phyloP scores from a whole-genome alignment of 2,888 invertebrate genomes.

The Chironomus tentans region DNA sequence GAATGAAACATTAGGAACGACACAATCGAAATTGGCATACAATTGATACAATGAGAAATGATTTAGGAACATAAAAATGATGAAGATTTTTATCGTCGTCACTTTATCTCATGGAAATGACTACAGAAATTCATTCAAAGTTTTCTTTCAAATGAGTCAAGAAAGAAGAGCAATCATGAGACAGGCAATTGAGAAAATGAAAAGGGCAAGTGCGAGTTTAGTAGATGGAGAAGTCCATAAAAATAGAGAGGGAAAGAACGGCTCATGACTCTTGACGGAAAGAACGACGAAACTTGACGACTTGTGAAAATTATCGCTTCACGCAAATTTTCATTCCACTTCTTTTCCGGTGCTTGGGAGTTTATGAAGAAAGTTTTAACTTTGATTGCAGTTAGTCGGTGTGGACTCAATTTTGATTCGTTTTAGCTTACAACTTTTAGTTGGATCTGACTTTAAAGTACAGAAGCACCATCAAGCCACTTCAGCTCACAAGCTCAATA shows the following conservation, averaged over 20 bases:
- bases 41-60: no score
- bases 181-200: neutral
- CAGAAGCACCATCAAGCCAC: no score
- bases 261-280: neutral
- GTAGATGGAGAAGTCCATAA: neutral
- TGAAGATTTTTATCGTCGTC: neutral
- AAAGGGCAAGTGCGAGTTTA: neutral
- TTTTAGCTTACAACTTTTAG: no score
- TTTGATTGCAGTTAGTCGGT: neutral
- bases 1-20: neutral
- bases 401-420: no score
- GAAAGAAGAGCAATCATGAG: neutral
- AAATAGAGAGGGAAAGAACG: neutral
- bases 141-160: neutral
- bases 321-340: neutral
- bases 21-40: neutral
- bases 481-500: no score
- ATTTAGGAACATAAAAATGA: no score
- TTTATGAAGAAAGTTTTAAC: neutral
- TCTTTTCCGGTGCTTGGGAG: neutral
- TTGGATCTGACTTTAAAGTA: no score
- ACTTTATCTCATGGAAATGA: neutral
- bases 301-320: constrained; percentile 12
- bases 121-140: neutral
- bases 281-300: neutral